Evolutionary conservation across 2,113 vertebrate species (phyloP), one percentile per base, ranked within the genome.

Genomic region (Cyrtonyx montezumae): DNA sequence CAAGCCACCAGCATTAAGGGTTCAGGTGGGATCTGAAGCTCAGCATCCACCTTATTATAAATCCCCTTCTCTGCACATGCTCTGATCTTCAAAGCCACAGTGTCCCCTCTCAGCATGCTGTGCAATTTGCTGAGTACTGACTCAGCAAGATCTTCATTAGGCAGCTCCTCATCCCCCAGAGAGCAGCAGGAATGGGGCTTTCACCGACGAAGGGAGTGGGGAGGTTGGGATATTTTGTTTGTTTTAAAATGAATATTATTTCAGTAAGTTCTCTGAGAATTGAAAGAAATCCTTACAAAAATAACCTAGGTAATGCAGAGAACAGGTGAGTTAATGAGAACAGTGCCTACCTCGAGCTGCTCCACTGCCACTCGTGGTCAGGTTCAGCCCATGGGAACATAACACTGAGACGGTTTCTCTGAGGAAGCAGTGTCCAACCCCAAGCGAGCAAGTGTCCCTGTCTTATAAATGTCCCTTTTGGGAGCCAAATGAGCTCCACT

Each of bases 21-120:
- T 83, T 91, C 66, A 91, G 28, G 55, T 51, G 55, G 67, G 58
- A 86, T 67, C 43, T 78, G 79, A 92, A 95, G 43, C 46, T 83
- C 73, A 91, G 83, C 34, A 65, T 55, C 73, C 70, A 69, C 70
- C 32, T 82, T 70, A 85, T 74, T 88, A 43, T 82, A 91, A 51
- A 32, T 8, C 42, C 68, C 34, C 55, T 75, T 83, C 63, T 75
- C 14, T 43, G 49, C 79, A 91, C 18, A 11, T n/a, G 34, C 45
- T 74, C 65, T 32, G 6, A 53, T 63, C 48, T 58, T 83, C 73
- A 42, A 74, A 83, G 51, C 51, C 65, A 67, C n/a, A 34, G 30
- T 70, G 61, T 7, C 30, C 28, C 30, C 40, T 69, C 80, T 45
- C 12, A 94, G 56, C 40, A 40, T 2, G 7, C 37, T 32, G 40